Base-by-base conservation (phyloP, 2,113 vertebrate genomes). In the Scalopus aquaticus region DNA sequence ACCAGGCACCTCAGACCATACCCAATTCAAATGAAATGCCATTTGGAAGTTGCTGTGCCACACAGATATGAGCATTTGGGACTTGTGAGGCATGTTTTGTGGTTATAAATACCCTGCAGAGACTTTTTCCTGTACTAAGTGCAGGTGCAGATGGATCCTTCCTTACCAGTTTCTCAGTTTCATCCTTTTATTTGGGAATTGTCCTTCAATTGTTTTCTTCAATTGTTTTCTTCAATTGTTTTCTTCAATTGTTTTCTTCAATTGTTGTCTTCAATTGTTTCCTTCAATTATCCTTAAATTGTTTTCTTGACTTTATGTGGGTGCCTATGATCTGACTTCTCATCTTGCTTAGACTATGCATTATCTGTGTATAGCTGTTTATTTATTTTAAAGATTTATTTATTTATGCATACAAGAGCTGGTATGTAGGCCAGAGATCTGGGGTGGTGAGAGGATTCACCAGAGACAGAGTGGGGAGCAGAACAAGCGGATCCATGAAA, bases 111-210 rank as follows among this genome's bases (percentile, higher is more conserved):
- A 39, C 35, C 58, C 39, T 35, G 37, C 1, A 32, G 72, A 89
- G n/a, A 15, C 44, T 64, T 37, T 20, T 28, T n/a, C n/a, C 39
- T n/a, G 26, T 4, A 44, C 5, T 28, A 2, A 10, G 30, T 49
- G 19, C 17, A 49, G 80, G 13, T 73, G 17, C 22, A n/a, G 5
- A 9, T 39, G 51, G 54, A 74, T 2, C 22, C 30, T 86, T 70
- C 42, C 58, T 84, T 92, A 30, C n/a, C n/a, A n/a, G n/a, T 88
- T 69, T 80, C 79, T 92, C 44, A n/a, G 26, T 54, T 80, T 88
- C 22, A 64, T 15, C 9, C 9, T 84, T n/a, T 44, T n/a, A 54
- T 54, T 37, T 83, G 42, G n/a, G 28, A 5, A 77, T 58, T n/a
- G 5, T 32, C 15, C 19, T 73, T 84, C 15, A 28, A n/a, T n/a